Base-by-base conservation (phyloP, 2,113 vertebrate genomes). In the Tenrec ecaudatus region DNA sequence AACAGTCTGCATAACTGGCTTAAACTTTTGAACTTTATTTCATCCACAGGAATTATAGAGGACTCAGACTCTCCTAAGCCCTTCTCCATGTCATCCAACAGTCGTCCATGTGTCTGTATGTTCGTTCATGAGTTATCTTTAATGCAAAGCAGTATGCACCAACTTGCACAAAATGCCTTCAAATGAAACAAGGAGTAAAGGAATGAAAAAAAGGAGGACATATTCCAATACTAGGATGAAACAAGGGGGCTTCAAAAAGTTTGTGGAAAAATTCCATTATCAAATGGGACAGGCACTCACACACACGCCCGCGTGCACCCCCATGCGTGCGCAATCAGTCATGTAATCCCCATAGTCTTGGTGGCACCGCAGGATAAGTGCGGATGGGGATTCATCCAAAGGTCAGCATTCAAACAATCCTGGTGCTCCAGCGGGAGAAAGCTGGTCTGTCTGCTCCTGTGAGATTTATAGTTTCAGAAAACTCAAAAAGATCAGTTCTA, bases 1-100 rank as follows among this genome's bases (percentile, higher is more conserved):
- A 94, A 94, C 91, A 92, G 91, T 53, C 86, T 92, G 62, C 82
- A 90, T 20, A 69, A 83, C 53, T 83, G 47, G 78, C 60, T 95
- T 95, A 86, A 93, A 93, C 95, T 94, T 93, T 12, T 95, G 86
- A 96, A 92, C 94, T 96, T 76, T 31, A 92, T 66, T 95, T 86
- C 58, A 60, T 90, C 60, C 81, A 81, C 23, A 77, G 79, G n/a
- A 86, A 92, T 14, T 78, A 84, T 0, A 84, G 57, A 91, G n/a
- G 88, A 38, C 27, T 22, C 76, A 11, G 17, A 79, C 16, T 81
- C 25, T 80, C 31, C 43, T 11, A 22, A 81, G 29, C 31, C 80
- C 12, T 47, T 71, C 8, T 76, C 58, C 40, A 0, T 36, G 66
- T 75, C 60, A 78, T 79, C 71, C 80, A 78, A 22, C 36, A 60